A percentile compares a stretch with the other conserved stretches of the same genome.
Evolutionary conservation across 2,888 invertebrate genomes (phyloP).

Genomic region (Neuroscelio doddi): DNA sequence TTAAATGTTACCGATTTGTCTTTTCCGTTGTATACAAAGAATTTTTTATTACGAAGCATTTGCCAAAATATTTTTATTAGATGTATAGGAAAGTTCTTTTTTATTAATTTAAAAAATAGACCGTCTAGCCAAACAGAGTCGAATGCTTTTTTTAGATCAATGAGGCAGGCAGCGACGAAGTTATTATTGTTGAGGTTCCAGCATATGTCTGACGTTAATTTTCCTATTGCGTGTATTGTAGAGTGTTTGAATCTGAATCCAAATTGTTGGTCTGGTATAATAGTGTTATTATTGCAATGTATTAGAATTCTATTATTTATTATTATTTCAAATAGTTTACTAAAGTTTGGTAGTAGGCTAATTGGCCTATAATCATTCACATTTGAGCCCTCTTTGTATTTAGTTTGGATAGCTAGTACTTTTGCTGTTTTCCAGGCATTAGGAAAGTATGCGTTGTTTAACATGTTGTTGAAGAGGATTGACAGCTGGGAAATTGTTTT

Average conservation of each 20-base stretch:
- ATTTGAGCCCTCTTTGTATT: slow-evolving; percentile 39
- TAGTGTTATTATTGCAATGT: slow-evolving; percentile 33
- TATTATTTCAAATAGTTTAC: slow-evolving; percentile 11
- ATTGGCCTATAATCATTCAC: no score
- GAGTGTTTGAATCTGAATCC: no score
- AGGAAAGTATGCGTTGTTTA: slow-evolving; percentile 55
- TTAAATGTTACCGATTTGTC: slow-evolving; percentile 29
- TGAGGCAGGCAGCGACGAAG: slow-evolving; percentile 24
- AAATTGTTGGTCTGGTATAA: no score
- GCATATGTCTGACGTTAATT: no score
- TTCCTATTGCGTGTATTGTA: no score
- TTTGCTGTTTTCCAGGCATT: slow-evolving; percentile 46
- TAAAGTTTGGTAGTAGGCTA: no score
- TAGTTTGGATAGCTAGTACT: slow-evolving; percentile 39
- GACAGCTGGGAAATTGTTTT: slow-evolving; percentile 2
- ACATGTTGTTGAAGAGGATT: slow-evolving; percentile 33
- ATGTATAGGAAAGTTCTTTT: slow-evolving; percentile 26
- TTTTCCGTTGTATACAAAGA: slow-evolving; percentile 7
- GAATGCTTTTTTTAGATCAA: no score
- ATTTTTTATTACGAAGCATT: slow-evolving; percentile 30
- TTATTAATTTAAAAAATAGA: slow-evolving; percentile 21
- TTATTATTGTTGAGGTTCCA: slow-evolving; percentile 6
- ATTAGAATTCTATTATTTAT: slow-evolving; percentile 30
- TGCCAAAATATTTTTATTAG: slow-evolving; percentile 20
- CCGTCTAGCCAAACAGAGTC: no score